phyloP scores from a whole-genome alignment of 2,888 invertebrate species.

The Buathra laborator region DNA sequence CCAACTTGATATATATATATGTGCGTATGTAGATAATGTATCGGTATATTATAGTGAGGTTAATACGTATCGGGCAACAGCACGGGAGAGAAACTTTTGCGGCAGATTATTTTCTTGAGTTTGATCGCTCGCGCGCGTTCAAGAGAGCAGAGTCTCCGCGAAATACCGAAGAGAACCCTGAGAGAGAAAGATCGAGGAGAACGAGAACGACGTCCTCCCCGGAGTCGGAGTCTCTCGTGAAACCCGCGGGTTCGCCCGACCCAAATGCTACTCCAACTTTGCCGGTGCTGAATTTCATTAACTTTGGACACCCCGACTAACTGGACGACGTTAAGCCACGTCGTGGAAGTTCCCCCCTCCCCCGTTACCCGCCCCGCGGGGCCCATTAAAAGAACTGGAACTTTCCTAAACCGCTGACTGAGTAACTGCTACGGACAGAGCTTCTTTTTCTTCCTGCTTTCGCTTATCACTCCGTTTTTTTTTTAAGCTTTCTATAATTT shows the following conservation, averaged over 20 bases:
- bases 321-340: slow-evolving; percentile 51
- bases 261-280: slow-evolving; percentile 39
- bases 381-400: slow-evolving; percentile 19
- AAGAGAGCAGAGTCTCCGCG: slow-evolving; percentile 8
- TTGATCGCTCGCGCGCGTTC: slow-evolving; percentile 18
- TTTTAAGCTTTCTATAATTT: not conserved
- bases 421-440: slow-evolving; percentile 22
- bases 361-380: not conserved
- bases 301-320: slow-evolving; percentile 53
- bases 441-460: slow-evolving; percentile 7
- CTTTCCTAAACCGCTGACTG: slow-evolving; percentile 29
- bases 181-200: slow-evolving; percentile 7
- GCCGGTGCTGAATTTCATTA: slow-evolving; percentile 62
- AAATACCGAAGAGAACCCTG: not conserved
- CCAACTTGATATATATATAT: slow-evolving; percentile 60
- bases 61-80: slow-evolving; percentile 15
- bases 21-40: slow-evolving; percentile 42
- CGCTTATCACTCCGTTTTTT: not conserved
- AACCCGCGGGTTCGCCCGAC: slow-evolving; percentile 3
- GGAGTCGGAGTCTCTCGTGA: slow-evolving; percentile 27
- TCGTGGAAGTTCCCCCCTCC: slow-evolving; percentile 7
- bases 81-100: slow-evolving; percentile 24
- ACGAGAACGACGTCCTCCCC: slow-evolving; percentile 34
- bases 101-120: slow-evolving; percentile 45
- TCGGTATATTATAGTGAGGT: slow-evolving; percentile 40